Evolutionary conservation across 2,113 vertebrate species (phyloP).

Genomic region (Psilopsiagon aurifrons): DNA sequence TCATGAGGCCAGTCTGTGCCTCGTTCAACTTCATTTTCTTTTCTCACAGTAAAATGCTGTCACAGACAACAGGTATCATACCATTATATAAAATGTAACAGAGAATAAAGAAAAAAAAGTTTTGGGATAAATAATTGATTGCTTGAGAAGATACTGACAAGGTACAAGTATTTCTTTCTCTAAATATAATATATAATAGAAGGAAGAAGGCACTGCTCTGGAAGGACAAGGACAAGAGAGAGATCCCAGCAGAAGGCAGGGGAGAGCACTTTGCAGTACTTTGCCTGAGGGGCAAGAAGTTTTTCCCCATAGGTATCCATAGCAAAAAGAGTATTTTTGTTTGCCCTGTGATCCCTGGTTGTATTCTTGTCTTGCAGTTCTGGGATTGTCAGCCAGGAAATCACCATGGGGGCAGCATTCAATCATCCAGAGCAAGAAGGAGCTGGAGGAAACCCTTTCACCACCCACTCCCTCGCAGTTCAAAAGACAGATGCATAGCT

Average conservation of each 20-base stretch:
- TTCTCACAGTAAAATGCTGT: not conserved
- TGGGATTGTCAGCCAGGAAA: not conserved
- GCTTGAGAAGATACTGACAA: conserved; percentile 6
- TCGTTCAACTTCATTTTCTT: conserved; percentile 29
- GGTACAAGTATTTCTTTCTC: not conserved
- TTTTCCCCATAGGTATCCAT: not conserved
- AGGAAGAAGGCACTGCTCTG: not conserved
- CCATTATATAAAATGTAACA: not conserved
- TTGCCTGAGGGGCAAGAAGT: not conserved
- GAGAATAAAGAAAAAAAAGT: not conserved
- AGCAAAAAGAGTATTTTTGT: not conserved
- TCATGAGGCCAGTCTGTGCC: not conserved
- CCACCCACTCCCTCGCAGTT: not conserved
- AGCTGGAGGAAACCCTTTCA: not conserved
- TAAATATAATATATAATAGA: not conserved
- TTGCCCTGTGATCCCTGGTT: not conserved
- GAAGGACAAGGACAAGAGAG: not conserved
- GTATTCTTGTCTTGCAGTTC: not conserved
- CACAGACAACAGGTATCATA: not conserved
- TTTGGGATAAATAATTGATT: conserved; percentile 41
- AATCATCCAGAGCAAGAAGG: not conserved
- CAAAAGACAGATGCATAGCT: not conserved
- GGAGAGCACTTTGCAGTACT: not conserved
- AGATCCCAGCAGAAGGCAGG: not conserved
- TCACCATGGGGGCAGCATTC: not conserved